Conservation (phyloP, 2,888 invertebrate species). For the Elegia similella region DNA sequence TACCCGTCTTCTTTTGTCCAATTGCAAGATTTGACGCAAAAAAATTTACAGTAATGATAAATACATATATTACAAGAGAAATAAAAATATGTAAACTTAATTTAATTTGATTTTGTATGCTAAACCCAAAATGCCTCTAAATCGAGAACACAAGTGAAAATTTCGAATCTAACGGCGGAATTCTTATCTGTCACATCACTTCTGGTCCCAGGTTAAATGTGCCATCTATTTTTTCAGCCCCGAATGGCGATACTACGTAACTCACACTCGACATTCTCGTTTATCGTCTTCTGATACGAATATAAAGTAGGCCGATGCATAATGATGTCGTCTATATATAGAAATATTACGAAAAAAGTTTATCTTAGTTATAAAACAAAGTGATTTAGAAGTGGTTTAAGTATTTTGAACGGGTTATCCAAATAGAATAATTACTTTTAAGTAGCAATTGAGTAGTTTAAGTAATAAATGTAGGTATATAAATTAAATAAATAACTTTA, state of each 20-base stretch:
- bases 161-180: slow-evolving; percentile 19
- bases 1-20: too few species aligned
- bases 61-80: too few species aligned
- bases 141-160: background rate
- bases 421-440: too few species aligned
- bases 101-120: background rate
- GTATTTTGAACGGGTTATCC: too few species aligned
- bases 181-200: slow-evolving; percentile 43
- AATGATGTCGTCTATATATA: slow-evolving; percentile 7
- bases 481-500: too few species aligned
- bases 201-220: slow-evolving; percentile 37
- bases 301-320: slow-evolving; percentile 13
- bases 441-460: too few species aligned
- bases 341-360: background rate
- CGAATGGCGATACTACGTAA: slow-evolving; percentile 13
- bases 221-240: slow-evolving; percentile 42
- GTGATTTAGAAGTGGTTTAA: too few species aligned
- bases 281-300: slow-evolving; percentile 17
- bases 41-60: too few species aligned
- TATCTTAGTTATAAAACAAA: too few species aligned
- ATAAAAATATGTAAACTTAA: too few species aligned
- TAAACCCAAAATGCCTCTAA: background rate
- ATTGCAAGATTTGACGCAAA: too few species aligned
- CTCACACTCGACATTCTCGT: slow-evolving; percentile 13
- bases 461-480: too few species aligned